These are phyloP conservation scores for Meteorus sp. DNA, from an alignment of 1,140 invertebrate genomes.

Conservation along the genomic window DNA sequence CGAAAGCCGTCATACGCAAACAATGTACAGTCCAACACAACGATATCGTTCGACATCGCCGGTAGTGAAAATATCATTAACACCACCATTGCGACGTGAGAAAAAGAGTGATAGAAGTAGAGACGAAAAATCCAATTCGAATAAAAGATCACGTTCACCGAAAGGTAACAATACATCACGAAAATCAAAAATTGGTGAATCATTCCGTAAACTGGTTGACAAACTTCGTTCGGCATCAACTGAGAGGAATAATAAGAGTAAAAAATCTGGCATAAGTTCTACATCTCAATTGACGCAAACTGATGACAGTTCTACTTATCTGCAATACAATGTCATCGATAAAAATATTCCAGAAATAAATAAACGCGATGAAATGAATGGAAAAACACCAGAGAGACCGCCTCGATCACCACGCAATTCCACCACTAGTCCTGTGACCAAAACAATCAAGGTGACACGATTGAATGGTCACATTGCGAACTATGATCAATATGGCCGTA, in stretches of 20 bases:
- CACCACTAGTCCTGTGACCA: slow-evolving; percentile 18
- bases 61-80: slow-evolving; percentile 9
- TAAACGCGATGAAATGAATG: slow-evolving; percentile 32
- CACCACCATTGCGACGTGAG: slow-evolving; percentile 4
- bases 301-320: slow-evolving; percentile 61
- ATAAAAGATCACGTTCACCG: background rate
- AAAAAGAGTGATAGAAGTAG: slow-evolving; percentile 20
- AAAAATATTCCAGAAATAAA: slow-evolving; percentile 54
- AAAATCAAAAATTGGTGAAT: slow-evolving; percentile 23
- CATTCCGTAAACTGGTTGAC: slow-evolving; percentile 19
- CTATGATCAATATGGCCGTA: slow-evolving; percentile 37
- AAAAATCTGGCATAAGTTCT: slow-evolving; percentile 42
- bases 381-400: slow-evolving; percentile 43
- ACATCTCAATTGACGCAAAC: slow-evolving; percentile 56
- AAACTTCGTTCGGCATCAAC: slow-evolving; percentile 20
- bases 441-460: slow-evolving; percentile 25
- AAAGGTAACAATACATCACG: background rate
- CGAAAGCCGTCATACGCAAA: no score
- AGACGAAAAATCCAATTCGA: slow-evolving; percentile 7
- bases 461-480: slow-evolving; percentile 22
- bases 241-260: slow-evolving; percentile 57
- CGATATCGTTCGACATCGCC: slow-evolving; percentile 59
- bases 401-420: slow-evolving; percentile 46
- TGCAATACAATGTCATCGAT: slow-evolving; percentile 67
- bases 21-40: slow-evolving; percentile 59